Evolutionary conservation across 2,797 vertebrate genomes (phyloP).

Genomic region (Callimico goeldii): DNA sequence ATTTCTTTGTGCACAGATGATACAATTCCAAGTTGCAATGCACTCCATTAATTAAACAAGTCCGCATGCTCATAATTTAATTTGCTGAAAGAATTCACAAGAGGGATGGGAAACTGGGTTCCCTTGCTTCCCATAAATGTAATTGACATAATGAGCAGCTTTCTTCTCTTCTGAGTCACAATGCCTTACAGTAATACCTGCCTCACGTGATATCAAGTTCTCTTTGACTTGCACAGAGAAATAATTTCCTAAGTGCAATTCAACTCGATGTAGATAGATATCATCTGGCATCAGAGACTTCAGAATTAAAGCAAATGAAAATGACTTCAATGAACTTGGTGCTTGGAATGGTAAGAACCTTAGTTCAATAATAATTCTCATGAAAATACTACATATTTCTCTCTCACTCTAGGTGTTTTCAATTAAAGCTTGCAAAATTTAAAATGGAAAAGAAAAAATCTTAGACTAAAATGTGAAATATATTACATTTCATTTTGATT

Average conservation of each 20-base stretch:
- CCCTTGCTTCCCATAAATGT: conserved; percentile 58
- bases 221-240: conserved; percentile 48
- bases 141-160: conserved; percentile 72
- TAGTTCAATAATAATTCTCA: not conserved
- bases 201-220: conserved; percentile 18
- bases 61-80: conserved; percentile 75
- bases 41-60: conserved; percentile 78
- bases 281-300: conserved; percentile 44
- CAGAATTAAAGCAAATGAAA: conserved; percentile 37
- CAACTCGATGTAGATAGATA: conserved; percentile 18
- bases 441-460: not conserved
- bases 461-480: conserved; percentile 47
- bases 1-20: not conserved
- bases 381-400: not conserved
- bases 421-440: conserved; percentile 15
- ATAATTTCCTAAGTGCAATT: conserved; percentile 68
- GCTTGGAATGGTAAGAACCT: not conserved
- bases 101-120: conserved; percentile 65
- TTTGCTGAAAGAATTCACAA: conserved; percentile 74
- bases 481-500: not conserved
- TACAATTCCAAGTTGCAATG: conserved; percentile 55
- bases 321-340: conserved; percentile 20
- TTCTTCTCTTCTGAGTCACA: conserved; percentile 61
- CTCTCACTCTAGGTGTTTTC: conserved; percentile 1
- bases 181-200: conserved; percentile 65